Conservation (phyloP, 2,888 invertebrate genomes). For the Temnothorax ravouxi region DNA sequence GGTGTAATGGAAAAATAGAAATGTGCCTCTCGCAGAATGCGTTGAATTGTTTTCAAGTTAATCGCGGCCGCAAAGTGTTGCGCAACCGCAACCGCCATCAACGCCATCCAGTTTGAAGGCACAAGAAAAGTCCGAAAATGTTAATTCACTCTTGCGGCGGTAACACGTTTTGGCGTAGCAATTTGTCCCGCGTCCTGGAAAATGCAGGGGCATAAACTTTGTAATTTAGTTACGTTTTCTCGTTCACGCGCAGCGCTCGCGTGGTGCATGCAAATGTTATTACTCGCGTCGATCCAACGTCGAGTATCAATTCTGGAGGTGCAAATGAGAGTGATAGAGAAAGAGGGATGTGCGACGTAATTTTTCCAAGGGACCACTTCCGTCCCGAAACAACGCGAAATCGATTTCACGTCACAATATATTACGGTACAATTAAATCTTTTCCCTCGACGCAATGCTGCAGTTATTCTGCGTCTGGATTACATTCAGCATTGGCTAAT, state of each 20-base stretch:
- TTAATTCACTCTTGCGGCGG: conserved; percentile 53
- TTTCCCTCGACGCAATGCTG: background rate
- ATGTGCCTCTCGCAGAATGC: background rate
- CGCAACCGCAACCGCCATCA: too few relatives aligned
- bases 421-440: conserved; percentile 33
- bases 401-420: conserved; percentile 33
- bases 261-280: conserved; percentile 74
- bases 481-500: background rate
- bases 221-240: conserved; percentile 67
- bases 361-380: conserved; percentile 7
- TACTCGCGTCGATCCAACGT: conserved; percentile 68
- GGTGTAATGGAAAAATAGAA: background rate
- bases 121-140: conserved; percentile 54
- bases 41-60: conserved; percentile 22
- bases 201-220: conserved; percentile 69
- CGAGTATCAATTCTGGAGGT: conserved; percentile 68
- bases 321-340: conserved; percentile 53
- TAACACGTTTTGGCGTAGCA: conserved; percentile 68
- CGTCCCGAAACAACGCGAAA: conserved; percentile 25
- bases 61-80: conserved; percentile 22
- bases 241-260: conserved; percentile 67
- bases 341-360: background rate
- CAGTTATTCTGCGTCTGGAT: background rate
- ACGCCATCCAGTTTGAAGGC: conserved; percentile 20
- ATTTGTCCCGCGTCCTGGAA: conserved; percentile 67